Base-by-base conservation (phyloP, 2,113 vertebrate genomes). In the Nothoprocta perdicaria region DNA sequence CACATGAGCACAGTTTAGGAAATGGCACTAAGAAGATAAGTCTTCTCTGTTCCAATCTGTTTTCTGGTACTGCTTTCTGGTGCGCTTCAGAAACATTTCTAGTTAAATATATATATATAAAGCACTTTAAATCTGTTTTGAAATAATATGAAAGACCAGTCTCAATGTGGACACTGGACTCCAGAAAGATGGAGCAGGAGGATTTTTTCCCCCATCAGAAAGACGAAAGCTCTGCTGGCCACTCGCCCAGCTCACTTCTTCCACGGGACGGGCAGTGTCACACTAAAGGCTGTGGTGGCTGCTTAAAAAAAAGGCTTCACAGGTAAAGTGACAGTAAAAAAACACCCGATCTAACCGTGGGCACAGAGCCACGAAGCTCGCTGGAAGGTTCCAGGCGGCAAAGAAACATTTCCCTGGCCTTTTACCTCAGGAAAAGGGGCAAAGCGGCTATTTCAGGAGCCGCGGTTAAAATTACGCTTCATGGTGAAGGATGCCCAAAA, bases 211-310 rank as follows among this genome's bases (percentile, higher is more conserved):
- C 26, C 23, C 72, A 67, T n/a, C 3, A 0, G 10, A 41, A 29
- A 29, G 1, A 19, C 11, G 31, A 67, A 48, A 18, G 11, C 18
- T 53, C 19, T 43, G n/a, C 27, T 9, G 18, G 40, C 17, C 10
- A 2, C 17, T 22, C 33, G 22, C 27, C 41, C n/a, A 0, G 1
- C 16, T 45, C 41, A 5, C 10, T 6, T 8, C 21, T 66, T 40
- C 10, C 46, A 17, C 8, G 29, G 26, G 23, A 2, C 0, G 6
- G 40, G 12, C 6, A 75, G 52, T 7, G 0, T 3, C 7, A 26
- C 1, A 21, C 12, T 14, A 4, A 9, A 7, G n/a, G 43, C 40
- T 8, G 50, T 24, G 12, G 31, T 6, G 24, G 14, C 2, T 22
- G 24, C 17, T 26, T 31, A 10, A 46, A 29, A 14, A 15, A 46